Evolutionary conservation across 64 coral and sea anemone genomes (phyloP).

Genomic region (Orbicella faveolata): DNA sequence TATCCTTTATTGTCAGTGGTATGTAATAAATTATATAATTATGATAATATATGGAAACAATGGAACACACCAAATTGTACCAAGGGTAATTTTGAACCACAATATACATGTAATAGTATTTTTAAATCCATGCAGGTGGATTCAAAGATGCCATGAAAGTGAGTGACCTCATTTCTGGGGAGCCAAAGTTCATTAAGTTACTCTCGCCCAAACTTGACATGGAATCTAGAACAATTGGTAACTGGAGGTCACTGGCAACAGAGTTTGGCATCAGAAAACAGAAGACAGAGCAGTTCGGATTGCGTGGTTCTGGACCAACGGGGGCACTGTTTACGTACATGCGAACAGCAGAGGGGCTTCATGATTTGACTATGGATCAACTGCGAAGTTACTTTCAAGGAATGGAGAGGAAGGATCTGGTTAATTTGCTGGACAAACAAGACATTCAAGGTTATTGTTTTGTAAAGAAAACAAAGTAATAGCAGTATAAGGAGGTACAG

Average conservation of each 20-base stretch:
- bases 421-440: neutral
- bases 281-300: slow-evolving; percentile 18
- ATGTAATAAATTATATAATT: too few species aligned
- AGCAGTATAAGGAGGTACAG: too few species aligned
- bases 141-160: neutral
- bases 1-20: too few species aligned
- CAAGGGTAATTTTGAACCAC: too few species aligned
- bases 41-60: too few species aligned
- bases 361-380: neutral
- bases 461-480: neutral
- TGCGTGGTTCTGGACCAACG: neutral
- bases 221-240: slow-evolving; percentile 33
- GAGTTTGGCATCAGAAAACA: slow-evolving; percentile 42
- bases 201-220: slow-evolving; percentile 20
- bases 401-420: slow-evolving; percentile 28
- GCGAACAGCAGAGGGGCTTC: neutral
- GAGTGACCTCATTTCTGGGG: neutral
- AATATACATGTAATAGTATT: neutral
- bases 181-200: slow-evolving; percentile 12
- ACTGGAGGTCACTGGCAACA: slow-evolving; percentile 36
- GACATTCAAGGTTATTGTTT: slow-evolving; percentile 22
- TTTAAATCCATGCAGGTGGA: neutral
- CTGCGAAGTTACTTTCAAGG: neutral
- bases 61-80: too few species aligned
- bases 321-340: slow-evolving; percentile 7